Evolutionary conservation across 2,113 vertebrate species (phyloP).

Genomic region (Catharus minimus): DNA sequence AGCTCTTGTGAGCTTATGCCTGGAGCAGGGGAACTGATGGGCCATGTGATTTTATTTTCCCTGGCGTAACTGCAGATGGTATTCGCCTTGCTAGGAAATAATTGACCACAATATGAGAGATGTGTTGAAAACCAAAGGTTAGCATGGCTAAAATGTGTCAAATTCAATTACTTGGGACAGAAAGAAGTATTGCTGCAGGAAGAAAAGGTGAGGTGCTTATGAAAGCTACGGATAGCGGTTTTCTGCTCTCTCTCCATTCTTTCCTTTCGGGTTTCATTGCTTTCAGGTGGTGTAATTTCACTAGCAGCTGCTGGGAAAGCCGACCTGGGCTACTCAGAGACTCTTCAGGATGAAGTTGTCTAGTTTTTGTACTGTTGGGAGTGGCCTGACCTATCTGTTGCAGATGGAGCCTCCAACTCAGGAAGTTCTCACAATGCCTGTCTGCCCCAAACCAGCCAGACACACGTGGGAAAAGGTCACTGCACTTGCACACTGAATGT

Average conservation of each 20-base stretch:
- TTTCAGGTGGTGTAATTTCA: constrained; percentile 15
- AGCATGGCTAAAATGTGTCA: constrained; percentile 28
- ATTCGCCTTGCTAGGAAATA: constrained; percentile 6
- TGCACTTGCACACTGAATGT: background rate
- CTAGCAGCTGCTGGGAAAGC: constrained; percentile 9
- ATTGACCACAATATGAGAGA: constrained; percentile 25
- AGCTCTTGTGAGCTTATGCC: background rate
- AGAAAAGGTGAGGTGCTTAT: constrained; percentile 1
- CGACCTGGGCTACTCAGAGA: background rate
- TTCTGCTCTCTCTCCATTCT: constrained; percentile 2
- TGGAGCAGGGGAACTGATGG: background rate
- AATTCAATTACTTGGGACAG: constrained; percentile 37
- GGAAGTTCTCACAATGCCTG: constrained; percentile 1
- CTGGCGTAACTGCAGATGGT: background rate
- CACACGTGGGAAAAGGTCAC: background rate
- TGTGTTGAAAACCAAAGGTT: constrained; percentile 50
- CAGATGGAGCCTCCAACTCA: background rate
- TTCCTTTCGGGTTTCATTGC: background rate
- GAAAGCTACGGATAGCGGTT: background rate
- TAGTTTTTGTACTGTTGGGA: background rate
- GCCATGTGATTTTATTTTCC: constrained; percentile 25
- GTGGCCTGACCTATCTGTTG: background rate
- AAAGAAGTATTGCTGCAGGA: constrained; percentile 7
- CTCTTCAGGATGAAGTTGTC: background rate
- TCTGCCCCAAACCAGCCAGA: background rate